A percentile compares a stretch with the other conserved stretches of the same genome.
Conservation (phyloP, 1,140 invertebrate species). For the Asbolus verrucosus region DNA sequence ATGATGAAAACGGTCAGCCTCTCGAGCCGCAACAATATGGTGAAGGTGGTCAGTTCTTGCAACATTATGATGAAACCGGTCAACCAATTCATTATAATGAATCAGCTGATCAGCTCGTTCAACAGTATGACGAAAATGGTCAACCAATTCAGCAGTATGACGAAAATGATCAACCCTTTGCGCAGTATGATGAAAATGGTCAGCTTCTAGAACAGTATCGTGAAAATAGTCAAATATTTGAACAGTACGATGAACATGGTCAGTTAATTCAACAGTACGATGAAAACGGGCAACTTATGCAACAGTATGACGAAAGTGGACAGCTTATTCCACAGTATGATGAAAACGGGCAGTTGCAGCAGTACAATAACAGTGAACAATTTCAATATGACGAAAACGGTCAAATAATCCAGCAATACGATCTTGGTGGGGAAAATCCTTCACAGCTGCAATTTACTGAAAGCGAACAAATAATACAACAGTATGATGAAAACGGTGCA, state of each 20-base stretch:
- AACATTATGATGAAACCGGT: conserved; percentile 53
- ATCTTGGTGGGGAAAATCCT: too few relatives aligned
- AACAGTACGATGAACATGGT: conserved; percentile 34
- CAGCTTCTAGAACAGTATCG: conserved; percentile 46
- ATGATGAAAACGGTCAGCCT: conserved; percentile 29
- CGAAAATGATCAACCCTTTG: conserved; percentile 51
- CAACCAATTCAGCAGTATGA: conserved; percentile 56
- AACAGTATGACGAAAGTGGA: conserved; percentile 36
- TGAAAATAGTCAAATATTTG: conserved; percentile 43
- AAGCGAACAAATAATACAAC: conserved; percentile 30
- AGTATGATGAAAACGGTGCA: conserved; percentile 12
- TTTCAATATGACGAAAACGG: conserved; percentile 17
- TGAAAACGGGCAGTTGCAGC: conserved; percentile 19
- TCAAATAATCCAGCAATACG: conserved; percentile 21
- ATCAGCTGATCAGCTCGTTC: conserved; percentile 48
- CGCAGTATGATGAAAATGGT: conserved; percentile 30
- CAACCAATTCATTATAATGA: conserved; percentile 54
- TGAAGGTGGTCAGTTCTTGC: conserved; percentile 40
- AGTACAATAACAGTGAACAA: conserved; percentile 39
- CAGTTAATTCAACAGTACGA: conserved; percentile 38
- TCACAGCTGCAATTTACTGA: conserved; percentile 27
- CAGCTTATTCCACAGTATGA: conserved; percentile 44
- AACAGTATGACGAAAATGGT: conserved; percentile 54
- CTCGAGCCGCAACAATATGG: conserved; percentile 37
- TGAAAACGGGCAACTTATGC: conserved; percentile 13